Evolutionary conservation across 2,113 vertebrate genomes (phyloP).

Genomic region (Calyptomena viridis): DNA sequence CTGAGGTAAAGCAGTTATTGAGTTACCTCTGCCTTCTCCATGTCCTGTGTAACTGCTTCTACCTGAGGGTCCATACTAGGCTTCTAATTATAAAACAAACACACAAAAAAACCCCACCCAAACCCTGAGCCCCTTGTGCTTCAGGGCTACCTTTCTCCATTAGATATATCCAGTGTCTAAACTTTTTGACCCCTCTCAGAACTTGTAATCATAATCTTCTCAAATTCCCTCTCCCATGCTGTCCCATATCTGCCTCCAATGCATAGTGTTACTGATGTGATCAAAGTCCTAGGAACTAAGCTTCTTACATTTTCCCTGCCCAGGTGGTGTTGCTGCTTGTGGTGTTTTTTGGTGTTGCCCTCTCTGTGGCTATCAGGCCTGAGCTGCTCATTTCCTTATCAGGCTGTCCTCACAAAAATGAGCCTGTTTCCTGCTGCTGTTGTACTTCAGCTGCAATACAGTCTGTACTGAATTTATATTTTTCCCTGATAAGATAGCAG

Average conservation of each 20-base stretch:
- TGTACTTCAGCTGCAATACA: not conserved
- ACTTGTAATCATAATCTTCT: not conserved
- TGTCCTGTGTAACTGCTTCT: not conserved
- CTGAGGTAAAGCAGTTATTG: not conserved
- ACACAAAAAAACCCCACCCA: accelerated
- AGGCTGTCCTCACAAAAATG: not conserved
- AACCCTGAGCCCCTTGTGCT: not conserved
- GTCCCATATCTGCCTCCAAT: not conserved
- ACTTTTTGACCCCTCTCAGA: not conserved
- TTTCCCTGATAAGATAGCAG: not conserved
- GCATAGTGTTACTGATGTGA: not conserved
- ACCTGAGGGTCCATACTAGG: not conserved
- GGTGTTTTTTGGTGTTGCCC: not conserved
- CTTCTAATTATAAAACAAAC: not conserved
- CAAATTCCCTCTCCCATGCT: not conserved
- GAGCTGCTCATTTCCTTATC: not conserved
- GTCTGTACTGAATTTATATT: not conserved
- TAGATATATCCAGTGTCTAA: not conserved
- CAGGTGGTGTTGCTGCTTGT: not conserved
- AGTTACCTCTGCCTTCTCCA: not conserved
- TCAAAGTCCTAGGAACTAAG: not conserved
- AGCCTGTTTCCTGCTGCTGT: not conserved
- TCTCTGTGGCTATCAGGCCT: not conserved
- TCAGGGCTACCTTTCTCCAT: not conserved
- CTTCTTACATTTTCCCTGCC: not conserved